Evolutionary conservation across 2,797 vertebrate species (phyloP).

Genomic region (Macropodus opercularis): DNA sequence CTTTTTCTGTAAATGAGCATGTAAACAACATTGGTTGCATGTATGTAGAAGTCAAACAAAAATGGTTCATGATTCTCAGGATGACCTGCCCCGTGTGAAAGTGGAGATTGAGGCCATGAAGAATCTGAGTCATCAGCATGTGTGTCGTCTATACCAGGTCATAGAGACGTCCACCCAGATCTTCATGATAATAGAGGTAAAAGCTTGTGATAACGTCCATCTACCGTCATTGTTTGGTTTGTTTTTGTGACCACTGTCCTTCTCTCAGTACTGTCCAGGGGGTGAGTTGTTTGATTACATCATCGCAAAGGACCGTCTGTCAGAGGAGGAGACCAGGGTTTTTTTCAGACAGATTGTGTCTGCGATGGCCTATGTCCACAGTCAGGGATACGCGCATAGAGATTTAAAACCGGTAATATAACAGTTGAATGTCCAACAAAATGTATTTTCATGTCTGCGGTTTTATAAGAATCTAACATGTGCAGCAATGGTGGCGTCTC

Average conservation of each 20-base stretch:
- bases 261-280: conserved; percentile 90
- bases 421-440: not conserved
- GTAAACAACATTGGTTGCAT: not conserved
- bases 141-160: conserved; percentile 93
- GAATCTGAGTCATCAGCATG: conserved; percentile 91
- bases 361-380: conserved; percentile 93
- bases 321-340: conserved; percentile 90
- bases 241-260: not conserved
- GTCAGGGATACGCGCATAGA: conserved; percentile 93
- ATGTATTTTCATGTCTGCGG: not conserved
- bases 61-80: conserved; percentile 74
- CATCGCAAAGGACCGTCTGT: conserved; percentile 91
- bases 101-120: conserved; percentile 95
- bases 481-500: not conserved
- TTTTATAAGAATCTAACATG: not conserved
- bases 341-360: conserved; percentile 96
- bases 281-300: conserved; percentile 97
- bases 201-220: not conserved
- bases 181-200: conserved; percentile 95
- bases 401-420: conserved; percentile 93
- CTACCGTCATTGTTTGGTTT: not conserved
- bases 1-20: not conserved
- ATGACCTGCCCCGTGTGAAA: conserved; percentile 92
- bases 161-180: conserved; percentile 92
- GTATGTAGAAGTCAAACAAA: too few species aligned